A percentile compares a stretch with the other conserved stretches of the same genome.
These are phyloP conservation scores for Unio pictorum DNA, from an alignment of 2,888 invertebrate genomes.

Conservation along the genomic window DNA sequence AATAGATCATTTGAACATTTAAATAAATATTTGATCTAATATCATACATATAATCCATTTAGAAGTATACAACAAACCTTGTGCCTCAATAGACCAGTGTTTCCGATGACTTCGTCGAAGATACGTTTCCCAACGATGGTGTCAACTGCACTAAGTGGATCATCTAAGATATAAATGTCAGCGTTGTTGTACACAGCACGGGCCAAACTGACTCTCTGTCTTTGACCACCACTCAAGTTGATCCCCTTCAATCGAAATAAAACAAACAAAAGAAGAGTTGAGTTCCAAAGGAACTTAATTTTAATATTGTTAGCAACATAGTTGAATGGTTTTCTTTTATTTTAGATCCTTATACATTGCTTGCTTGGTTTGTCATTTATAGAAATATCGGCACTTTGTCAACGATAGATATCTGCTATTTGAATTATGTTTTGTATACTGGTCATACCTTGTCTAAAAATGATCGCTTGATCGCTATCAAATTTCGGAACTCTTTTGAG, in stretches of 20 bases:
- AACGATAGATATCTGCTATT: too few species aligned
- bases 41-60: too few species aligned
- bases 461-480: too few species aligned
- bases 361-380: too few species aligned
- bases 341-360: not conserved
- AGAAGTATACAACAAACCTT: constrained; percentile 62
- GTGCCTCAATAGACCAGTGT: constrained; percentile 74
- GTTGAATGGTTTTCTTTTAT: not conserved
- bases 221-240: constrained; percentile 71
- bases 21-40: too few species aligned
- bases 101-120: constrained; percentile 93
- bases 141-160: constrained; percentile 95
- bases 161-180: constrained; percentile 89
- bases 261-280: not conserved
- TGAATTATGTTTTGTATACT: too few species aligned
- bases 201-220: constrained; percentile 70
- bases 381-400: too few species aligned
- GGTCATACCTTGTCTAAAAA: too few species aligned
- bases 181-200: constrained; percentile 70
- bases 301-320: not conserved
- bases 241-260: constrained; percentile 65
- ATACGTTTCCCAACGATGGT: constrained; percentile 98
- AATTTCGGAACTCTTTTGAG: too few species aligned
- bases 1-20: too few species aligned
- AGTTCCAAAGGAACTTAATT: not conserved